Base-by-base conservation (phyloP, 2,113 vertebrate genomes). In the Paralichthys olivaceus region DNA sequence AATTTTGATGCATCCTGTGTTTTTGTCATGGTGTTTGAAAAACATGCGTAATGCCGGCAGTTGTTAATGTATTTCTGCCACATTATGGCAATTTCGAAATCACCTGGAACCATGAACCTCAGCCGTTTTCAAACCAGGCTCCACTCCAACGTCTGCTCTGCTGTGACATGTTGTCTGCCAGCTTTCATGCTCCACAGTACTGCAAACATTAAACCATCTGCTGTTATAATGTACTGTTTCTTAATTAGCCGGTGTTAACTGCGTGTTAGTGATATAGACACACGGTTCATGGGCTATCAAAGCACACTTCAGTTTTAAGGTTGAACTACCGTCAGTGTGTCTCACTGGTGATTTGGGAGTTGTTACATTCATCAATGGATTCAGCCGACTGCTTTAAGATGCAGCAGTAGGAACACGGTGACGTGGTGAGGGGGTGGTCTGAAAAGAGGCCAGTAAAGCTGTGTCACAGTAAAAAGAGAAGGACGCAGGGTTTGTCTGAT, bases 401-500 rank as follows among this genome's bases (percentile, higher is more conserved):
- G 69, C 59, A 25, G 54, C 59, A 40, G 23, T 55, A 59, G 40
- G 70, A 80, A 86, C 51, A 5, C 7, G 0, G 25, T 53, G 51
- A 51, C 68, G 32, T 5, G 23, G 25, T 26, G 74, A 34, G 47
- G n/a, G 59, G 32, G 32, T 25, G 63, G 53, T 55, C 20, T 25
- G 25, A 59, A 34, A 71, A 53, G 78, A 65, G 65, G 14, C 56
- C 1, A 54, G 59, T 81, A 43, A 85, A 64, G 80, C 74, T 83
- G 84, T 64, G 70, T 90, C 87, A 90, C 61, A 11, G 32, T 34
- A 26, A 26, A 84, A 81, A 54, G 54, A 71, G 79, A 87, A 87
- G 83, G 63, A 86, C 72, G n/a, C 25, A 0, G 5, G 9, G 4
- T 60, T 60, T 29, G 22, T 63, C 32, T 34, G 1, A 34, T 8